Percentiles rank a stretch among this genome's conserved stretches.
Evolutionary conservation across 2,797 vertebrate genomes (phyloP).

Genomic region (Scomberomorus guttatus): DNA sequence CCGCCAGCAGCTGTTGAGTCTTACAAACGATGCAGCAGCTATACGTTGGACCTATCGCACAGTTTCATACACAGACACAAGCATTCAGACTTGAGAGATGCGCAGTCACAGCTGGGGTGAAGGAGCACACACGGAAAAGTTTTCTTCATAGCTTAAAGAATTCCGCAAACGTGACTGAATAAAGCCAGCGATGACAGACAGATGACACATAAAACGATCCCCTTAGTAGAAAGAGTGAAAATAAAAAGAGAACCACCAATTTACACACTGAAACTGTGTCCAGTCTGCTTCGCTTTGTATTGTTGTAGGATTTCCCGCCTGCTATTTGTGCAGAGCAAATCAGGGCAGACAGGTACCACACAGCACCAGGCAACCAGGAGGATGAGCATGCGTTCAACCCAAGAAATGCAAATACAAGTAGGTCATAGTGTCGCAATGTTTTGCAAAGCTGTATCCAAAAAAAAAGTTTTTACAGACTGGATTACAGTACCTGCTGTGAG

Average conservation of each 20-base stretch:
- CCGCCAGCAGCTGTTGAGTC: not conserved
- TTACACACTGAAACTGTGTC: not conserved
- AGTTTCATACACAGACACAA: not conserved
- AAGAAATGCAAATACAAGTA: conserved; percentile 13
- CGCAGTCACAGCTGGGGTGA: too few relatives aligned
- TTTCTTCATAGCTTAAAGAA: not conserved
- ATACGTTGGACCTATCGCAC: not conserved
- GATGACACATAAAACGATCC: not conserved
- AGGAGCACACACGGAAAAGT: not conserved
- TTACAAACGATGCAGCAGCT: not conserved
- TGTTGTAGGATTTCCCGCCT: not conserved
- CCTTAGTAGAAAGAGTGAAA: not conserved
- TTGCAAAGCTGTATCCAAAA: not conserved
- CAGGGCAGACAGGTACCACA: not conserved
- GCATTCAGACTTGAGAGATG: not conserved
- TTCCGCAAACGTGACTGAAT: not conserved
- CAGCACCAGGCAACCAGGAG: conserved; percentile 9
- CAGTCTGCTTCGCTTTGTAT: not conserved
- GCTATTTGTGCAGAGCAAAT: conserved; percentile 23
- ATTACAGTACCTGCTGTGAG: conserved; percentile 82
- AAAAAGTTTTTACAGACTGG: not conserved
- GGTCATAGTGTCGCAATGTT: not conserved
- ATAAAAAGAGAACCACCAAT: not conserved
- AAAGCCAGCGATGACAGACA: not conserved
- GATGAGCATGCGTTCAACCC: not conserved